Conservation (phyloP, 2,888 invertebrate genomes). For the Endotricha flammealis region DNA sequence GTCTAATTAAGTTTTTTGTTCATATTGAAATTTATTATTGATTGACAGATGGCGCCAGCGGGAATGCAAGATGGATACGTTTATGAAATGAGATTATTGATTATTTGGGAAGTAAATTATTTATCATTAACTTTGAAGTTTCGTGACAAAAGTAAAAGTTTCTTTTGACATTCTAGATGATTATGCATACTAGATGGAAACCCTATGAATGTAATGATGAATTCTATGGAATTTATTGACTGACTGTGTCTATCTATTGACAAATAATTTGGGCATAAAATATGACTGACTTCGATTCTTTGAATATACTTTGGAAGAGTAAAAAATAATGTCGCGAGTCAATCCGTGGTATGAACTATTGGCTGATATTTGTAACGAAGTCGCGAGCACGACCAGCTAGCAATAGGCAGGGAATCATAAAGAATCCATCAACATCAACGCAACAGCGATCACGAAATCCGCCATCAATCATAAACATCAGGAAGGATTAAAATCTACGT, state of each 20-base stretch:
- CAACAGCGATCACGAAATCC: constrained; percentile 71
- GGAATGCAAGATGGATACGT: constrained; percentile 65
- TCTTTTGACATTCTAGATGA: no score
- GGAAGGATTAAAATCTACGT: constrained; percentile 79
- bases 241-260: no score
- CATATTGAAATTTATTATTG: constrained; percentile 70
- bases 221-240: no score
- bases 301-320: no score
- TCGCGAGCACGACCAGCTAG: constrained; percentile 39
- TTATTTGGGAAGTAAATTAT: constrained; percentile 14
- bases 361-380: constrained; percentile 43
- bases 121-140: no score
- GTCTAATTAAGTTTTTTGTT: constrained; percentile 72
- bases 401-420: constrained; percentile 48
- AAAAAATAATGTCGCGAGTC: no score
- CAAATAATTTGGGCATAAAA: no score
- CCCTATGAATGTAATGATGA: no score
- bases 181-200: no score
- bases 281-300: no score
- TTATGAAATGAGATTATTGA: constrained; percentile 43
- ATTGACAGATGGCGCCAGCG: constrained; percentile 75
- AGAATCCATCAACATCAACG: constrained; percentile 72
- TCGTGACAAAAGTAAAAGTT: no score
- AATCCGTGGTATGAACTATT: no score
- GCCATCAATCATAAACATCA: constrained; percentile 78